Conservation (phyloP, 2,888 invertebrate species). For the Drosophila acutilabella region DNA sequence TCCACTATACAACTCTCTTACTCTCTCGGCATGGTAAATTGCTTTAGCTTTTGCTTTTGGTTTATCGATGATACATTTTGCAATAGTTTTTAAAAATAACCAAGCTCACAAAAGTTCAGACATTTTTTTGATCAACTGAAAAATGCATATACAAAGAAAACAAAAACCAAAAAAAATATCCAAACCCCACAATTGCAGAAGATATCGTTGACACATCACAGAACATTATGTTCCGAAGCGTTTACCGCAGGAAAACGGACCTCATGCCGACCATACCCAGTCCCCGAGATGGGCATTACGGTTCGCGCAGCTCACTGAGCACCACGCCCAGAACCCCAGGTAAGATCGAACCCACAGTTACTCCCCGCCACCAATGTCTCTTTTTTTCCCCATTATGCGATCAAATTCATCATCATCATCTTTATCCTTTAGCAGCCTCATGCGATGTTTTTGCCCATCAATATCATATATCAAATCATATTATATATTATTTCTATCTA, state of each 20-base stretch:
- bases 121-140: slow-evolving; percentile 35
- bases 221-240: slow-evolving; percentile 89
- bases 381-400: slow-evolving; percentile 6
- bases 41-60: slow-evolving; percentile 64
- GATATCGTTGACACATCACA: slow-evolving; percentile 85
- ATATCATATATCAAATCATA: neutral
- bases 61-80: slow-evolving; percentile 62
- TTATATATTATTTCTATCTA: too few species aligned
- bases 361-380: slow-evolving; percentile 5
- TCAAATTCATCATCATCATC: slow-evolving; percentile 4
- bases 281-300: slow-evolving; percentile 87
- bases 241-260: slow-evolving; percentile 94
- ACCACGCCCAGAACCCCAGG: slow-evolving; percentile 85
- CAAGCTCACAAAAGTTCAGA: slow-evolving; percentile 31
- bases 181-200: slow-evolving; percentile 82
- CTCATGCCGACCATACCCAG: slow-evolving; percentile 95
- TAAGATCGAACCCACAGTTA: slow-evolving; percentile 69
- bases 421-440: slow-evolving; percentile 23
- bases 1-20: slow-evolving; percentile 11
- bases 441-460: slow-evolving; percentile 7
- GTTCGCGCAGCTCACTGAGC: slow-evolving; percentile 86
- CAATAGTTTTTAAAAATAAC: slow-evolving; percentile 48
- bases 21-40: slow-evolving; percentile 61
- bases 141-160: slow-evolving; percentile 10
- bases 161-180: slow-evolving; percentile 36